These are phyloP conservation scores for Eubucco bourcierii DNA, from an alignment of 2,113 vertebrate species.

Conservation along the genomic window DNA sequence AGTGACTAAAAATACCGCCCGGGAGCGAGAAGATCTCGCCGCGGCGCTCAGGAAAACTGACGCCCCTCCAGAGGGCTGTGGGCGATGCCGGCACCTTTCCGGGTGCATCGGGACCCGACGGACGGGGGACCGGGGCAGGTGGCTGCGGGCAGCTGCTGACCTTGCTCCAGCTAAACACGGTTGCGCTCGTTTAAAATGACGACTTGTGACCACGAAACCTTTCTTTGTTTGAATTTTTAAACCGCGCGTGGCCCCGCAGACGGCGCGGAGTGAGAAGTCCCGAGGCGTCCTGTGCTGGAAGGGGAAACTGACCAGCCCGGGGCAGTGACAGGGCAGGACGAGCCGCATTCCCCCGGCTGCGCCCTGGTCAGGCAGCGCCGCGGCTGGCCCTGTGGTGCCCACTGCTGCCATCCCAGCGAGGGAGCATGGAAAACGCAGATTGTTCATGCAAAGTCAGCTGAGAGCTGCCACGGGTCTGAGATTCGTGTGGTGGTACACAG, in stretches of 20 bases:
- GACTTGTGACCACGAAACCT: background rate
- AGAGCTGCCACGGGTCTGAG: background rate
- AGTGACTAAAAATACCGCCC: slow-evolving; percentile 14
- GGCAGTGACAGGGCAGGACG: background rate
- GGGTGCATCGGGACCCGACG: background rate
- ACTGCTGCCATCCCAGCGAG: accelerated
- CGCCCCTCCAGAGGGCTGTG: background rate
- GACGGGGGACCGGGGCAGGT: background rate
- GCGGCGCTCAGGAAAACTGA: background rate
- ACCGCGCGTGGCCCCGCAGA: background rate
- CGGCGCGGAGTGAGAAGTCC: background rate
- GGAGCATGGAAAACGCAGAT: background rate
- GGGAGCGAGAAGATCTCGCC: background rate
- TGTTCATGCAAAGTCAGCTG: too few species aligned
- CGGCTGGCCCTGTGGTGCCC: background rate
- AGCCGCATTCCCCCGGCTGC: background rate
- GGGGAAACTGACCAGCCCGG: background rate
- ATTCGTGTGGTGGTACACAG: accelerated
- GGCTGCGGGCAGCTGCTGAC: background rate
- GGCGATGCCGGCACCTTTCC: background rate
- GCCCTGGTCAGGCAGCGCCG: background rate
- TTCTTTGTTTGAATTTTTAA: background rate
- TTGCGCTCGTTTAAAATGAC: background rate
- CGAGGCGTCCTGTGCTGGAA: background rate
- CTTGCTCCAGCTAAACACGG: background rate